Conservation (phyloP, 2,888 invertebrate species). For the Tortricodes alternella region DNA sequence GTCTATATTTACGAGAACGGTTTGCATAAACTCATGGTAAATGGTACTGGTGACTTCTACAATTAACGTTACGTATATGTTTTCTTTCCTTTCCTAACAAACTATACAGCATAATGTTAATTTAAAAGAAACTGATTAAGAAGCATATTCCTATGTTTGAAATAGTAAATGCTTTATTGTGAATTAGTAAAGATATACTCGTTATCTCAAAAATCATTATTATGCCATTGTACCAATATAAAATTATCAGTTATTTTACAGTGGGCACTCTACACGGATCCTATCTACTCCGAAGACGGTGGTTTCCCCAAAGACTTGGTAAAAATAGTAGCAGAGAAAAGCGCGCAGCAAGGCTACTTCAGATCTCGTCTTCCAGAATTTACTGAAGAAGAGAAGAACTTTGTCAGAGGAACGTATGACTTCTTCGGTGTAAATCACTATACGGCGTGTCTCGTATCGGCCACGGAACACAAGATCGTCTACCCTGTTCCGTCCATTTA, state of each 20-base stretch:
- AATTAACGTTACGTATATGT: too few relatives aligned
- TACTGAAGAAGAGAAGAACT: constrained; percentile 58
- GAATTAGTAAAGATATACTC: too few relatives aligned
- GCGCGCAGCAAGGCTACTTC: constrained; percentile 63
- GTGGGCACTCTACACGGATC: constrained; percentile 74
- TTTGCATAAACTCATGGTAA: too few relatives aligned
- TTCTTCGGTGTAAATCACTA: constrained; percentile 86
- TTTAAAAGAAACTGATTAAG: too few relatives aligned
- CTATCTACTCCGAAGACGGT: constrained; percentile 73
- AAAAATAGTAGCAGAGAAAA: constrained; percentile 66
- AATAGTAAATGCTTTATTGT: background rate
- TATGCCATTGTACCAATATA: too few relatives aligned
- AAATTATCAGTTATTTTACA: constrained; percentile 36
- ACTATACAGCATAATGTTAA: too few relatives aligned
- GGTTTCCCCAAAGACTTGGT: constrained; percentile 78
- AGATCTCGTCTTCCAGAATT: constrained; percentile 73
- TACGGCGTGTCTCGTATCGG: constrained; percentile 60
- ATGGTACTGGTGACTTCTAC: too few relatives aligned
- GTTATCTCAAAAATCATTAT: too few relatives aligned
- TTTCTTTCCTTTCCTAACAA: too few relatives aligned
- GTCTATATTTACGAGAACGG: too few relatives aligned
- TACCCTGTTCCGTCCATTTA: constrained; percentile 10
- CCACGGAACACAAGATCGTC: constrained; percentile 37
- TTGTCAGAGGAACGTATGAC: constrained; percentile 56
- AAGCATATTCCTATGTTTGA: too few relatives aligned